Percentiles rank a stretch among this genome's conserved stretches.
Conservation (phyloP, 2,113 vertebrate species). For the Daboia siamensis region DNA sequence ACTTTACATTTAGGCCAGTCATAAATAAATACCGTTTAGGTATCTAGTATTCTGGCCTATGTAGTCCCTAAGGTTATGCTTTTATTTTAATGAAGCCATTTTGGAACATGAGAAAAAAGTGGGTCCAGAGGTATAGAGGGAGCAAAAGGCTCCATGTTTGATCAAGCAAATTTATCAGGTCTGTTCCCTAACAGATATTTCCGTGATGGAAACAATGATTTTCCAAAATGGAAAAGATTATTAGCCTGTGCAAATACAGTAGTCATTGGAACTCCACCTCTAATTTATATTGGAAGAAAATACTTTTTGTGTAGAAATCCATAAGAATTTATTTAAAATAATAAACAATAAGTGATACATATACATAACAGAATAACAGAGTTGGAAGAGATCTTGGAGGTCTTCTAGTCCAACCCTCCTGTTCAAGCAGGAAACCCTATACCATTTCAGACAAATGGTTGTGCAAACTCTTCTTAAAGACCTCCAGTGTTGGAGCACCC, state of each 20-base stretch:
- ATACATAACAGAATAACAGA: conserved; percentile 62
- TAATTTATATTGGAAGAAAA: conserved; percentile 72
- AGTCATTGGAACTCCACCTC: conserved; percentile 68
- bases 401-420: neutral
- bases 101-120: conserved; percentile 89
- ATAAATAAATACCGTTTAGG: conserved; percentile 99
- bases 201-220: conserved; percentile 81
- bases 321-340: conserved; percentile 62
- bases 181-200: conserved; percentile 90
- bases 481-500: neutral
- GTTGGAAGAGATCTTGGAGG: conserved; percentile 28
- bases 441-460: neutral
- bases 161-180: conserved; percentile 92
- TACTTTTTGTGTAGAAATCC: conserved; percentile 69
- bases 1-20: conserved; percentile 96
- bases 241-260: conserved; percentile 72
- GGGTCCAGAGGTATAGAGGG: conserved; percentile 69
- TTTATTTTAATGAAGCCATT: conserved; percentile 99
- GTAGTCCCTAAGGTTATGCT: conserved; percentile 90
- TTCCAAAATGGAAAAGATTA: conserved; percentile 72
- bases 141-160: conserved; percentile 82
- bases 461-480: neutral
- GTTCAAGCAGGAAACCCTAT: neutral
- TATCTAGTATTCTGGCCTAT: conserved; percentile 86
- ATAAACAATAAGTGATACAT: conserved; percentile 31